Evolutionary conservation across 1,140 invertebrate genomes (phyloP).

Genomic region (Ptiloglossa arizonensis): DNA sequence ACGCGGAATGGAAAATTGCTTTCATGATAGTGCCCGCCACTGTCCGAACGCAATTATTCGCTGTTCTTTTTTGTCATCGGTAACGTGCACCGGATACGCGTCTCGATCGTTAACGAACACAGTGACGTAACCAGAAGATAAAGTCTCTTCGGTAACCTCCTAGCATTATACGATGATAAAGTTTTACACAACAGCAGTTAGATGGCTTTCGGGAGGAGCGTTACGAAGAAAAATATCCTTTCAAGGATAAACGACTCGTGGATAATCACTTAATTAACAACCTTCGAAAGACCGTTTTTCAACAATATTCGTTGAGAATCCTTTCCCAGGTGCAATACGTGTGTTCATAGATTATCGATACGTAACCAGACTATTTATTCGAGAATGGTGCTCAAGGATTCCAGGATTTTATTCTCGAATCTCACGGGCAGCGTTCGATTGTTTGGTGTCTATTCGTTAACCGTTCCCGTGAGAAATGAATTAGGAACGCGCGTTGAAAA

Average conservation of each 20-base stretch:
- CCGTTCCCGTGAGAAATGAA: background rate
- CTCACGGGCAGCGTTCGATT: too few species aligned
- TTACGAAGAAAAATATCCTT: background rate
- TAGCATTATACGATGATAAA: background rate
- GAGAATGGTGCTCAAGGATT: too few species aligned
- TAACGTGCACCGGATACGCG: background rate
- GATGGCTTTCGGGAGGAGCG: too few species aligned
- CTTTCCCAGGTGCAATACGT: too few species aligned
- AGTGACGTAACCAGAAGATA: background rate
- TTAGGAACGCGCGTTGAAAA: conserved; percentile 11
- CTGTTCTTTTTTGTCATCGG: background rate
- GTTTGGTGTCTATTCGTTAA: background rate
- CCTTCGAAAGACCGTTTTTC: too few species aligned
- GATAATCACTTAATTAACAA: too few species aligned
- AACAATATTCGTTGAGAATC: too few species aligned
- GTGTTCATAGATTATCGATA: too few species aligned
- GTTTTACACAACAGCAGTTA: background rate
- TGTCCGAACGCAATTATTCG: background rate
- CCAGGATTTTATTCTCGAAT: too few species aligned
- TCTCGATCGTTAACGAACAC: background rate
- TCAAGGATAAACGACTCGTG: background rate
- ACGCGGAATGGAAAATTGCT: background rate
- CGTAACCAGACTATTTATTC: too few species aligned
- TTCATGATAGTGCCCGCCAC: background rate
- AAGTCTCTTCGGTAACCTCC: background rate